These are phyloP conservation scores for Fabriciana adippe DNA, from an alignment of 2,888 invertebrate genomes.

Conservation along the genomic window DNA sequence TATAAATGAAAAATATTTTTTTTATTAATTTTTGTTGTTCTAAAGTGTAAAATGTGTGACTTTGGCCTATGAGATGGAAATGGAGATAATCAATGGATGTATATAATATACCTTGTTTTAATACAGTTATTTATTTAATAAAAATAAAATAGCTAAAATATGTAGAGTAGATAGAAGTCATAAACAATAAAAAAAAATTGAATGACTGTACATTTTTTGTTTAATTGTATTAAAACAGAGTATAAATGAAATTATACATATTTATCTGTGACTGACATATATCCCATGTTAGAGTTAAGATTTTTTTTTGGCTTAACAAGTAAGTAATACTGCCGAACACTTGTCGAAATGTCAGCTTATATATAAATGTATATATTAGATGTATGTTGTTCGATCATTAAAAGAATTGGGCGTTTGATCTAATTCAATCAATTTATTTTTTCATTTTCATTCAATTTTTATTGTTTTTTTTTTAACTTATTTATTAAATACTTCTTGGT, in stretches of 20 bases:
- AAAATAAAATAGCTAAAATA: no score
- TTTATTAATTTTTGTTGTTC: background rate
- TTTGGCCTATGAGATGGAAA: background rate
- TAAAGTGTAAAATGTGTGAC: conserved; percentile 11
- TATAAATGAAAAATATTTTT: background rate
- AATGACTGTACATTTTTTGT: background rate
- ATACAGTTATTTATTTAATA: background rate
- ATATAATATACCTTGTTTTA: conserved; percentile 7
- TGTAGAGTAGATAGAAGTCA: background rate
- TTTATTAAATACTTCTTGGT: background rate
- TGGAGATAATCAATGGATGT: background rate
- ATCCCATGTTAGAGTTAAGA: conserved; percentile 5
- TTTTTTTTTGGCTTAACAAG: conserved; percentile 5
- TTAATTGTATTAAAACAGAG: conserved; percentile 5
- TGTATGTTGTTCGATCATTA: background rate
- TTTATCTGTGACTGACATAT: conserved; percentile 10
- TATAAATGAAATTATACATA: conserved; percentile 6
- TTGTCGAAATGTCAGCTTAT: conserved; percentile 28
- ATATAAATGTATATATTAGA: conserved; percentile 26
- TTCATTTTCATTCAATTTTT: background rate
- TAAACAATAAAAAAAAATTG: background rate
- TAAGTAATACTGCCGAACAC: conserved; percentile 29
- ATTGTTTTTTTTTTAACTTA: background rate
- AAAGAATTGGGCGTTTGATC: conserved; percentile 5
- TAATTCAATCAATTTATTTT: background rate